Evolutionary conservation across 2,888 invertebrate species (phyloP).

Genomic region (Esperia sulphurella): DNA sequence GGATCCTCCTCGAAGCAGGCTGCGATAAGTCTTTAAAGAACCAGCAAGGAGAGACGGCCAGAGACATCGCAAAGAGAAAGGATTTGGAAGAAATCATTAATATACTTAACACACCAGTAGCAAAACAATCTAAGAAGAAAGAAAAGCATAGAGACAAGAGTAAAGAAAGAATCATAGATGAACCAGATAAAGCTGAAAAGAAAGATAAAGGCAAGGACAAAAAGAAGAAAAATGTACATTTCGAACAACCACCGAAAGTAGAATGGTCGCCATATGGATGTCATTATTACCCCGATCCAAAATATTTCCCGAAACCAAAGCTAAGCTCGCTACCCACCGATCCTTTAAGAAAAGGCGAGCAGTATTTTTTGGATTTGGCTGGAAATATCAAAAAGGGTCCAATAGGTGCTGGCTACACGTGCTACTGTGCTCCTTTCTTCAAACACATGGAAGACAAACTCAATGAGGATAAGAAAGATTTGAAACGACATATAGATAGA

Average conservation of each 20-base stretch:
- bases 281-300: conserved; percentile 92
- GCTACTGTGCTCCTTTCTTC: conserved; percentile 95
- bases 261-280: conserved; percentile 95
- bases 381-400: conserved; percentile 97
- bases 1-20: conserved; percentile 92
- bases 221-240: conserved; percentile 77
- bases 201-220: conserved; percentile 63
- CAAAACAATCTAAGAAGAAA: conserved; percentile 66
- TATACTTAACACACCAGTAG: conserved; percentile 82
- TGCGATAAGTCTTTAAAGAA: conserved; percentile 84
- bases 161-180: conserved; percentile 76
- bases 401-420: conserved; percentile 94
- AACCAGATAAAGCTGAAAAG: conserved; percentile 65
- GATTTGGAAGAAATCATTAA: conserved; percentile 90
- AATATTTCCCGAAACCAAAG: conserved; percentile 91
- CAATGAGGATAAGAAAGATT: conserved; percentile 88
- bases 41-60: conserved; percentile 93
- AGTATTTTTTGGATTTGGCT: conserved; percentile 95
- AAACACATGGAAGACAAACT: conserved; percentile 91
- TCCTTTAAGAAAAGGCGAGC: conserved; percentile 92
- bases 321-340: conserved; percentile 92
- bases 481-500: conserved; percentile 87
- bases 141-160: conserved; percentile 63
- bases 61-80: conserved; percentile 93
- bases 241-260: conserved; percentile 69